Base-by-base conservation (phyloP, 2,888 invertebrate genomes). In the Patella depressa region DNA sequence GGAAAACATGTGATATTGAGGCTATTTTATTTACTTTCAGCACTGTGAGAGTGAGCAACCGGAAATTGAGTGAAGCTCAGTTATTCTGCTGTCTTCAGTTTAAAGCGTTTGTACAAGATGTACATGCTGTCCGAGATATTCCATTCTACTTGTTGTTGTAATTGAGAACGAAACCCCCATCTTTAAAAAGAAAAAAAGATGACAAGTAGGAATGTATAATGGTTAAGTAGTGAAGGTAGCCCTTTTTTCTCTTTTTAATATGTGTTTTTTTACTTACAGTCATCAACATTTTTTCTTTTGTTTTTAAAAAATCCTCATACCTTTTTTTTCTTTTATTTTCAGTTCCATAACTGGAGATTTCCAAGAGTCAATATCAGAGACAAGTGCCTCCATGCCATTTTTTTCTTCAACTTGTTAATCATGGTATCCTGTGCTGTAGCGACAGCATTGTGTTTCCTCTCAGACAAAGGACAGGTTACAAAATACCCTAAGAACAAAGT, bases 401-500 rank as follows among this genome's bases (percentile, higher is more conserved):
- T 93, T 86, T 84, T 93, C 24, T 78, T 92, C 75, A 92, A 92
- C 59, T 87, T 93, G 57, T 77, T 93, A 45, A 87, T 93, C 73
- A 93, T 93, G 93, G 86, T 93, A 29, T 88, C 90, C 69, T 93
- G 93, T 85, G 93, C 93, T 7, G 90, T 92, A 55, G 91, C 92
- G 29, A 93, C 93, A 2, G 90, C 93, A 70, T 88, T 93, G 85
- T 93, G 93, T 85, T 93, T 93, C 85, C 90, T 93, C 77, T 91
- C 92, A 7, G 92, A 93, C 83, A 88, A 89, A 77, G 89, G 88
- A 73, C 88, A 88, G 74, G 84, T 89, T 19, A 84, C 83, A 55
- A 87, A 88, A 73, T 85, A 85, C 76, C 88, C 88, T 5, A 87
- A 81, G 84, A 91, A 85, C 88, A 90, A 87, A 78, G 88, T 90